Evolutionary conservation across 2,797 vertebrate genomes (phyloP), one percentile per base, ranked within the genome.

Genomic region (Karalla daura): DNA sequence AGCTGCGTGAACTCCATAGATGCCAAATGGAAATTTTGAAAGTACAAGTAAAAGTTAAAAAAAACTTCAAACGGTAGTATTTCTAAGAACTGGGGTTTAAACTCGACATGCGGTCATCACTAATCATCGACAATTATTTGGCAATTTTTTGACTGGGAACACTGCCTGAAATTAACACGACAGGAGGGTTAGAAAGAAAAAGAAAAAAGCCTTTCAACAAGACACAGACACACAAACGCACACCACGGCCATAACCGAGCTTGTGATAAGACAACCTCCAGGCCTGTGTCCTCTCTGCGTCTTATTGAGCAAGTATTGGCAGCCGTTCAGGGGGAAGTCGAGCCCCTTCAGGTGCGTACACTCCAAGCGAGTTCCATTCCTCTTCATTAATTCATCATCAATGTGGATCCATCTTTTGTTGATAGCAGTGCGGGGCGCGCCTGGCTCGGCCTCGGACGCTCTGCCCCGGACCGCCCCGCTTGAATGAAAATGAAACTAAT

Each of bases 351-450:
- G 87, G 78, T 83, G 65, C 63, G 36, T 7, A 35, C 77, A 60
- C 67, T 82, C 75, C 80, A 81, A 78, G 64, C 47, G 60, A 47
- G 76, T 43, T 77, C 76, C 65, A 89, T 89, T 85, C 72, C 83
- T 87, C 86, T 83, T 80, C 80, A 86, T 90, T 88, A 88, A 90
- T 81, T 85, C 52, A 35, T 90, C 80, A 85, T 83, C 81, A 74
- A 82, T 86, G 86, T 77, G 74, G 84, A 89, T 89, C 82, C 92
- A 94, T 94, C 81, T 95, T 94, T 91, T 94, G 78, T 94, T 91
- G 77, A 95, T 92, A 68, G 89, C 90, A 62, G 95, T 93, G 88
- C 91, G 81, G 80, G 63, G 95, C 93, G 88, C 91, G 81, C 80
- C 94, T 95, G 78, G 70, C 90, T 93, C 70, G 91, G 93, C 73